phyloP scores from a whole-genome alignment of 2,113 vertebrate species.

The Lasiurus borealis region DNA sequence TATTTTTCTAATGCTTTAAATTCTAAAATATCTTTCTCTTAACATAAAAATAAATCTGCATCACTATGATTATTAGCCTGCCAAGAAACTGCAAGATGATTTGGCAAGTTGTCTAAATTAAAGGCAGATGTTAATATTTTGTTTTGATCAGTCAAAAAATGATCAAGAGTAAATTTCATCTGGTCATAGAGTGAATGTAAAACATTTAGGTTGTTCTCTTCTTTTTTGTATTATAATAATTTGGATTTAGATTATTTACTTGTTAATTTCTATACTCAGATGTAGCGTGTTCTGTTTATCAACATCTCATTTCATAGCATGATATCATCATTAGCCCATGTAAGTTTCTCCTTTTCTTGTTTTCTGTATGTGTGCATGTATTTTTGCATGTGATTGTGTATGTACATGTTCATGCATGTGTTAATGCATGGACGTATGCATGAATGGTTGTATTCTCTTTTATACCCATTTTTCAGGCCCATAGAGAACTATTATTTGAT shows the following conservation, averaged over 20 bases:
- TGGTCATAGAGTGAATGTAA: conserved; percentile 71
- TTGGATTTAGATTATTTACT: not conserved
- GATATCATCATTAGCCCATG: not conserved
- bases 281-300: not conserved
- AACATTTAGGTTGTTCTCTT: conserved; percentile 23
- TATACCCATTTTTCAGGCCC: not conserved
- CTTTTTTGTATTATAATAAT: not conserved
- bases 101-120: conserved; percentile 78
- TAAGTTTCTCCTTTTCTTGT: not conserved
- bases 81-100: conserved; percentile 75
- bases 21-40: conserved; percentile 27
- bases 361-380: not conserved
- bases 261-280: not conserved
- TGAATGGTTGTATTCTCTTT: not conserved
- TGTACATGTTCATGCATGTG: not conserved
- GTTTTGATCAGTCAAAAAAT: conserved; percentile 79
- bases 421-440: not conserved
- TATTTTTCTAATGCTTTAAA: conserved; percentile 19
- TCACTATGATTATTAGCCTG: conserved; percentile 54
- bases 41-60: conserved; percentile 20
- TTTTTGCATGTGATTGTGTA: not conserved
- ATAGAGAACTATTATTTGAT: not conserved
- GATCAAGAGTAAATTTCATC: conserved; percentile 78
- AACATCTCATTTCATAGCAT: not conserved
- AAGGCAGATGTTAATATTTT: conserved; percentile 74